These are phyloP conservation scores for Chrosomus eos DNA, from an alignment of 2,797 vertebrate species.

Conservation along the genomic window DNA sequence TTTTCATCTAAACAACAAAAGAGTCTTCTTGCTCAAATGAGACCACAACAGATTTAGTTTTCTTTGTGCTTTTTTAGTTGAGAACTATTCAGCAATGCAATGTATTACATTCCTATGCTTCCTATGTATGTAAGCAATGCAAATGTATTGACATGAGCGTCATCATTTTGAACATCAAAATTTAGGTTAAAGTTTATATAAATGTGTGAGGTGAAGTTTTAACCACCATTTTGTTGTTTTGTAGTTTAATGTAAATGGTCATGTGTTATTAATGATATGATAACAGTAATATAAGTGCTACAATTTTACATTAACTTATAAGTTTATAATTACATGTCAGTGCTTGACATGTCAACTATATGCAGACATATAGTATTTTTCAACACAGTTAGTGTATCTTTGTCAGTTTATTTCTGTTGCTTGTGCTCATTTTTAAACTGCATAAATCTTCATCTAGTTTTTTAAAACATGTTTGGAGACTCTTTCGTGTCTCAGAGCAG, in stretches of 20 bases:
- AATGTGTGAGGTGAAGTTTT: neutral
- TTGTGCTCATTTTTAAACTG: neutral
- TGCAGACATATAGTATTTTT: neutral
- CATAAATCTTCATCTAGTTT: neutral
- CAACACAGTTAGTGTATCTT: neutral
- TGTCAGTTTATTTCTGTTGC: neutral
- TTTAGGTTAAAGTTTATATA: neutral
- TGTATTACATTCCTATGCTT: too few relatives aligned
- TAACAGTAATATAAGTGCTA: neutral
- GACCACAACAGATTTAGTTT: slow-evolving; percentile 7
- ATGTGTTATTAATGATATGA: neutral
- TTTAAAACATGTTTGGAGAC: neutral
- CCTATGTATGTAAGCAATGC: neutral
- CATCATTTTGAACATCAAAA: neutral
- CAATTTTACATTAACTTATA: neutral
- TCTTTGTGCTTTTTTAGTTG: neutral
- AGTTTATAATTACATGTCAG: neutral
- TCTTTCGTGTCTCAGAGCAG: slow-evolving; percentile 7
- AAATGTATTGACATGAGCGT: neutral
- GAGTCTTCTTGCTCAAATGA: slow-evolving; percentile 59
- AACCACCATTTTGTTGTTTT: neutral
- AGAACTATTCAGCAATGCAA: neutral
- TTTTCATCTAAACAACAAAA: slow-evolving; percentile 71
- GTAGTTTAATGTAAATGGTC: neutral
- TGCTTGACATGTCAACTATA: neutral